Base-by-base conservation (phyloP, 2,888 invertebrate genomes). In the Pristionchus mayeri region DNA sequence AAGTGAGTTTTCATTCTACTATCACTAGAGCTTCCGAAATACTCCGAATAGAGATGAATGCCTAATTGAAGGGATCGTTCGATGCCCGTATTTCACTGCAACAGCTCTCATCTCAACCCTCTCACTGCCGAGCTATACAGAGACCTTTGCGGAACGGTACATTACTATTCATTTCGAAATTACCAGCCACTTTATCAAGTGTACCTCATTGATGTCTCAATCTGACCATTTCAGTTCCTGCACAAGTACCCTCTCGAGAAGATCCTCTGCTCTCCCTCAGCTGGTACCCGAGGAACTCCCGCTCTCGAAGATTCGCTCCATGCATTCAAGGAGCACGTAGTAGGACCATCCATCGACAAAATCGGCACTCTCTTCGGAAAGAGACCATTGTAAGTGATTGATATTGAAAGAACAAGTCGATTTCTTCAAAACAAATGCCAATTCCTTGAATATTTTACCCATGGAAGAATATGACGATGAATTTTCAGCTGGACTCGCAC, bases 31-130 rank as follows among this genome's bases (percentile, higher is more conserved):
- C 1, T 60, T 44, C 21, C 57, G 6, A 13, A 21, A n/a, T n/a
- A 6, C 7, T 57, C 57, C 21, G n/a, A 57, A 57, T n/a, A 13
- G n/a, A n/a, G 57, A 13, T 57, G 24, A n/a, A 24, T 57, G 7
- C 7, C 6, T 57, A 3, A 37, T 76, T 87, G 67, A 85, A 91
- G 90, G 4, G 90, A 92, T 21, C 85, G 89, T 21, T 88, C 92
- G 24, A 91, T 93, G 37, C 93, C 95, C 54, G 96, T 98, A 0
- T 97, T 97, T 94, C 98, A 98, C 93, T 97, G 97, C 91, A 97
- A 97, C 0, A 96, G 97, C 0, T 97, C 98, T 0, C 95, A 95
- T 34, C 94, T 96, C 82, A 97, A 97, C 93, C 96, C 97, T 0
- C 94, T 98, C 40, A 24, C 24, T 21, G 48, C 48, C 24, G 1